A percentile compares a stretch with the other conserved stretches of the same genome.
Evolutionary conservation across 2,113 vertebrate genomes (phyloP).

Genomic region (Acrocephalus arundinaceus): DNA sequence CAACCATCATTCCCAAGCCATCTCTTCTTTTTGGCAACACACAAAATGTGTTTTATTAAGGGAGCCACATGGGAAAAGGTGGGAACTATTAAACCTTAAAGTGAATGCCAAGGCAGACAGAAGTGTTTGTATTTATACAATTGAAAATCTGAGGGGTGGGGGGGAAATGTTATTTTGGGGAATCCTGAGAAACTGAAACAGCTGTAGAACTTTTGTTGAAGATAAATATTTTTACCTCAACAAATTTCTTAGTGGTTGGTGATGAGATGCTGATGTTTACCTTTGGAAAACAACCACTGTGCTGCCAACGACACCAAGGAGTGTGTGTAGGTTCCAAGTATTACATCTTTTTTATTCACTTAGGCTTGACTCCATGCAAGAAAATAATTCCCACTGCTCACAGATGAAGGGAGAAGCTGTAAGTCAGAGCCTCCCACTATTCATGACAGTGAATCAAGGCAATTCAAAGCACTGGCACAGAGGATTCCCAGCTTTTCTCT

Average conservation of each 20-base stretch:
- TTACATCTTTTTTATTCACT: background rate
- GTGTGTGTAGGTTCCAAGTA: background rate
- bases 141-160: background rate
- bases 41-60: background rate
- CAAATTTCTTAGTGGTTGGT: background rate
- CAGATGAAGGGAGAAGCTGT: background rate
- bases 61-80: background rate
- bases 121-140: background rate
- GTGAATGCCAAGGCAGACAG: background rate
- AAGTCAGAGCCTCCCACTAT: background rate
- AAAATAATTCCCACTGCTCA: background rate
- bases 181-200: background rate
- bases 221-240: background rate
- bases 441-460: fast-evolving
- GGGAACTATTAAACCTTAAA: background rate
- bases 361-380: background rate
- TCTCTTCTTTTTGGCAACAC: background rate
- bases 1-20: background rate
- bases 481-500: background rate
- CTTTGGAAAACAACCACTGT: background rate
- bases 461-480: background rate
- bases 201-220: background rate
- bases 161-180: background rate
- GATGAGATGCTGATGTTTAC: background rate
- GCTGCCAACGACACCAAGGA: background rate